Conservation (phyloP, 2,888 invertebrate genomes). For the Lasioglossum pauxillum region DNA sequence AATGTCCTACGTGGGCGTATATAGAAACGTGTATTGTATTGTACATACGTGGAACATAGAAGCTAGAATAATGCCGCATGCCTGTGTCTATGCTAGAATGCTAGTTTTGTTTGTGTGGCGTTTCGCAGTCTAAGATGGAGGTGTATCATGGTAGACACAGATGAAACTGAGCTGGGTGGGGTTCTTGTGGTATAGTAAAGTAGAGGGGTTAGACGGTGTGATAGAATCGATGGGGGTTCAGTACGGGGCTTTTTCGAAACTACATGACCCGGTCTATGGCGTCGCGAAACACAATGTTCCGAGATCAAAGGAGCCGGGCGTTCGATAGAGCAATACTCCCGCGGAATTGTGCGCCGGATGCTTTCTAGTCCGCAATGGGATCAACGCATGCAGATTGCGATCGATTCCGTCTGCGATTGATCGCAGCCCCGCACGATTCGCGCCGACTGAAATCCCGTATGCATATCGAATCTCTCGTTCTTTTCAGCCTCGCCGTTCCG, state of each 20-base stretch:
- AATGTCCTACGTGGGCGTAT: slow-evolving; percentile 38
- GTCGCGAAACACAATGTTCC: slow-evolving; percentile 36
- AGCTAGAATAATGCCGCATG: slow-evolving; percentile 81
- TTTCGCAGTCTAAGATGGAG: slow-evolving; percentile 38
- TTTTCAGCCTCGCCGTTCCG: neutral
- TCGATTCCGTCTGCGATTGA: neutral
- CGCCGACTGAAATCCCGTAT: neutral
- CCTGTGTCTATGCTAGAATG: slow-evolving; percentile 82
- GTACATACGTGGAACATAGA: slow-evolving; percentile 69
- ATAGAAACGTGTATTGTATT: slow-evolving; percentile 46
- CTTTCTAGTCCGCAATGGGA: neutral
- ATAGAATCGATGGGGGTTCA: slow-evolving; percentile 34
- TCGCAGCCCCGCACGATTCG: neutral
- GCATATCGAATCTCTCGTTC: neutral
- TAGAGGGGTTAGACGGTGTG: slow-evolving; percentile 17
- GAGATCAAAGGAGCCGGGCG: slow-evolving; percentile 31
- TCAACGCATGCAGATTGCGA: neutral
- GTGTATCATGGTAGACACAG: slow-evolving; percentile 31
- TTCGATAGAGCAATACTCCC: neutral
- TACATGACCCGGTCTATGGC: slow-evolving; percentile 34
- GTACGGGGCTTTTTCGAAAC: slow-evolving; percentile 34
- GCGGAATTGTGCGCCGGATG: neutral
- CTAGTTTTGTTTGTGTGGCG: slow-evolving; percentile 62
- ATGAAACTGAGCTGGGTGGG: slow-evolving; percentile 19
- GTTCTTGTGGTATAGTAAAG: neutral